Base-by-base conservation (phyloP, 2,797 vertebrate genomes). In the Lateolabrax maculatus region DNA sequence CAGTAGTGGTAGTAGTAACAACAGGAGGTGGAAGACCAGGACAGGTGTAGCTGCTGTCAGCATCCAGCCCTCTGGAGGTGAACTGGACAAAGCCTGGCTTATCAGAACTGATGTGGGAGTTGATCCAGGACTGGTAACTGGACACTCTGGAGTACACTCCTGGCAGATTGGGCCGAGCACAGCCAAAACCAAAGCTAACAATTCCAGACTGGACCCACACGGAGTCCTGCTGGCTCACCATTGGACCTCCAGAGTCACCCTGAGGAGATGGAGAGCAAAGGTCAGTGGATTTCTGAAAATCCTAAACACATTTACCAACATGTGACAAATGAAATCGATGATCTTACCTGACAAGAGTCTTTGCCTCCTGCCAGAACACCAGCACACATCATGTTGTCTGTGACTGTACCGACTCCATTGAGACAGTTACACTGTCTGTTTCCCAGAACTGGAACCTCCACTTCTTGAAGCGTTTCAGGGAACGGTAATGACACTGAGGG, bases 341-440 rank as follows among this genome's bases (percentile, higher is more conserved):
- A 36, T 21, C n/a, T 21, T 68, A 93, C 90, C 86, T 89, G 89
- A 77, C 93, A 94, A 7, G 89, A 80, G 51, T 94, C 93, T 56
- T 86, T 93, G 1, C 92, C 93, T 25, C 92, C 91, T 44, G 43
- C 61, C 62, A 86, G 36, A 65, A 93, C 71, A 34, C 83, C 91
- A 27, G 93, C 90, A 83, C 92, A 94, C 21, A 96, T 90, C 93
- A 94, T 94, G 80, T 94, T 94, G 12, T 68, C 31, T 23, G 78
- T 88, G 70, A 81, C 34, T 2, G 0, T 15, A 1, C 53, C 67
- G 0, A 76, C 72, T 77, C 85, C 75, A 55, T 81, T 90, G 1
- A 92, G 75, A 18, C 53, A 78, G 75, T 87, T 89, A 60, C 94
- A 95, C 74, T 88, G 84, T 64, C 85, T 64, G 34, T 70, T 81